These are phyloP conservation scores for Andrena hattorfiana DNA, from an alignment of 2,888 invertebrate species.

Conservation along the genomic window DNA sequence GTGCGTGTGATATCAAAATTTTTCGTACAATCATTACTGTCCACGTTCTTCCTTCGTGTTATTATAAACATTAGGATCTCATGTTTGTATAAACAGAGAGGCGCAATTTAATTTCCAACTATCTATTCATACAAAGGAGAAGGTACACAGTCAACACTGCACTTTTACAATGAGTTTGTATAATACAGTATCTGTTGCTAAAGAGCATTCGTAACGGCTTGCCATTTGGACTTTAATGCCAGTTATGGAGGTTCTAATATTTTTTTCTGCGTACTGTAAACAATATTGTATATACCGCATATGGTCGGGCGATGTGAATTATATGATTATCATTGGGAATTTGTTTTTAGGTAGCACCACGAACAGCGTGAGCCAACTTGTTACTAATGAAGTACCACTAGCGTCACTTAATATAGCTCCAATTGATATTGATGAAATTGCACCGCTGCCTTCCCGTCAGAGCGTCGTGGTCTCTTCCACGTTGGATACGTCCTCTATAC, in stretches of 20 bases:
- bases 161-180: conserved; percentile 60
- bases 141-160: conserved; percentile 55
- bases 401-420: conserved; percentile 86
- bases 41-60: conserved; percentile 8
- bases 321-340: conserved; percentile 51
- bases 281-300: conserved; percentile 21
- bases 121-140: conserved; percentile 34
- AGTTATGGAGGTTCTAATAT: conserved; percentile 58
- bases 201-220: conserved; percentile 55
- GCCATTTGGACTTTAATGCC: conserved; percentile 52
- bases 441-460: conserved; percentile 83
- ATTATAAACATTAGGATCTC: conserved; percentile 12
- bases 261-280: conserved; percentile 39
- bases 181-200: conserved; percentile 51
- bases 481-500: conserved; percentile 75
- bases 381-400: conserved; percentile 88
- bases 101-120: conserved; percentile 29
- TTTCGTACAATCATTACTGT: conserved; percentile 19
- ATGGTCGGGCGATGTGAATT: conserved; percentile 18
- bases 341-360: conserved; percentile 88
- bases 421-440: conserved; percentile 84
- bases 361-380: conserved; percentile 89
- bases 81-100: conserved; percentile 11
- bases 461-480: conserved; percentile 78
- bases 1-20: conserved; percentile 11